Base-by-base conservation (phyloP, 2,888 invertebrate species). In the Laspeyria flexula region DNA sequence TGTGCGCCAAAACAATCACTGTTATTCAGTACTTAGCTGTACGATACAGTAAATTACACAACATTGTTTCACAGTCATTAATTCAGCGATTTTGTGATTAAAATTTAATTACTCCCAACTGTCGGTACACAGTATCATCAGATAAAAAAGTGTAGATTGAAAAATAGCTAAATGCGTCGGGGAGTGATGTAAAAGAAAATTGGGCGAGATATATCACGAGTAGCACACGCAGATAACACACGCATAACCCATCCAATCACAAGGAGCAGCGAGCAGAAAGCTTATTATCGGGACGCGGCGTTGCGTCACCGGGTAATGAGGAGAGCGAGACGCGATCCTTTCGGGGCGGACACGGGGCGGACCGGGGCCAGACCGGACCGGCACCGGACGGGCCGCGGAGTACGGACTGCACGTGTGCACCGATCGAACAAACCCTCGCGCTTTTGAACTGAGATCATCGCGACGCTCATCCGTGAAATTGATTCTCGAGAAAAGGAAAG, bases 381-480 rank as follows among this genome's bases (percentile, higher is more conserved):
- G 43, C 41, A 37, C 30, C 38, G 6, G 53, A 31, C 55, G 40
- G 56, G 56, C 44, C 48, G 30, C 55, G 39, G 40, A 59, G 53
- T 31, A 54, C 65, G 61, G 61, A 66, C 67, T 80, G 76, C 80
- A 81, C 79, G 71, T 78, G 74, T 79, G 81, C 81, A 81, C 66
- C 72, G 64, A 72, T 67, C 75, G 64, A 57, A 69, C 73, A 65
- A 75, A 78, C 85, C 84, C 86, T 81, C 85, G 78, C 83, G 85
- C 86, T 84, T 89, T 86, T 86, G 87, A 89, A 88, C 88, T 86
- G 86, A 86, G 88, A 91, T 92, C 90, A 92, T 92, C 86, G 88
- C 85, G 81, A 91, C 90, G 79, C 88, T 92, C 92, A 92, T 88
- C 92, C 92, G 92, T 92, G 92, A 92, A 92, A 92, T 92, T 92